phyloP scores from a whole-genome alignment of 2,113 vertebrate species.

The Cheirogaleus medius region DNA sequence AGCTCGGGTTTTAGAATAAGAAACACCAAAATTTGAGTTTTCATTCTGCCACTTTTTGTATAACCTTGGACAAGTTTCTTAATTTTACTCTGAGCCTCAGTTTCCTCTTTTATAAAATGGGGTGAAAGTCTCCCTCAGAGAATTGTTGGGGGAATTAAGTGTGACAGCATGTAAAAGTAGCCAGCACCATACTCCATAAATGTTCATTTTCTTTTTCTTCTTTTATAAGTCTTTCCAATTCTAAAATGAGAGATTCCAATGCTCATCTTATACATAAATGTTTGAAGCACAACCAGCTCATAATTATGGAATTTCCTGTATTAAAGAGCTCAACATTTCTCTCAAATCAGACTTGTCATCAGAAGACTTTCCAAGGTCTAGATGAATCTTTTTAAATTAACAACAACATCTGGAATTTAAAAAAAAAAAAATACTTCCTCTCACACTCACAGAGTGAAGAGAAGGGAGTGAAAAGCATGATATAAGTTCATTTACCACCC shows the following conservation, averaged over 20 bases:
- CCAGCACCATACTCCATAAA: neutral
- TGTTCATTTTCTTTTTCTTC: neutral
- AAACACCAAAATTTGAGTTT: neutral
- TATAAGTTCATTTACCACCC: neutral
- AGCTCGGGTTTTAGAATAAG: slow-evolving; percentile 21
- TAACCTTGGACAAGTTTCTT: neutral
- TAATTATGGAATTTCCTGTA: slow-evolving; percentile 74
- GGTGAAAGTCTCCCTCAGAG: neutral
- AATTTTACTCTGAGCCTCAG: neutral
- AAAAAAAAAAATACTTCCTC: neutral
- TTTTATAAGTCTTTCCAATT: neutral
- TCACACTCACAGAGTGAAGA: neutral
- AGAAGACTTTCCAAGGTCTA: slow-evolving; percentile 55
- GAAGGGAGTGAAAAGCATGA: neutral
- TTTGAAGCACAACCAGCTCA: slow-evolving; percentile 58
- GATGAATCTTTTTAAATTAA: slow-evolving; percentile 67
- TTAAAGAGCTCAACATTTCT: slow-evolving; percentile 57
- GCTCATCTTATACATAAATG: slow-evolving; percentile 47
- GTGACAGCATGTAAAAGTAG: neutral
- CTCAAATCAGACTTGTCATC: slow-evolving; percentile 66
- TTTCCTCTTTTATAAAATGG: neutral
- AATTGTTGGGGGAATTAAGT: neutral
- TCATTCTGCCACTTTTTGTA: neutral
- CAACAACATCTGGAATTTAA: slow-evolving; percentile 50
- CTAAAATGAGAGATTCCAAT: slow-evolving; percentile 41